Evolutionary conservation across 1,140 invertebrate genomes (phyloP), one percentile per base, ranked within the genome.

Genomic region (Mycetomoellerius zeteki): DNA sequence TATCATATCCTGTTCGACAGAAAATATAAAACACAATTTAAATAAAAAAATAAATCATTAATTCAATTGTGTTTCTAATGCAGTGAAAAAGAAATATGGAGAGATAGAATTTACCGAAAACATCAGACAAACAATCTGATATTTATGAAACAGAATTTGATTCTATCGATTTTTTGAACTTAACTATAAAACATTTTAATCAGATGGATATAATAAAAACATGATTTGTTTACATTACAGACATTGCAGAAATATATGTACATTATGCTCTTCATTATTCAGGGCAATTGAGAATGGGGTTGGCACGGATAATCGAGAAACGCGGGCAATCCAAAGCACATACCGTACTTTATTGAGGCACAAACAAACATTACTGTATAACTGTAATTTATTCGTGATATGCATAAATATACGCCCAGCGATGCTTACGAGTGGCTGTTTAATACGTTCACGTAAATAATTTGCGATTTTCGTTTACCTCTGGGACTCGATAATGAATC

Each of bases 321-420:
- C 77, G 33, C 77, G 47, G 14, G 64, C 62, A 56, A 81, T 81
- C 64, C 64, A 33, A 77, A 80, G 77, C 64, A 43, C 64, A 71
- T 69, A 60, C 30, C 30, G 62, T 71, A 71, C 64, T 81, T 81
- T 81, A 81, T 81, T 71, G 77, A 71, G 77, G 30, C 27, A 71
- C 64, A 69, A 78, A 58, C 75, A 77, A 77, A 81, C 47, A 81
- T 81, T 81, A 71, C 64, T n/a, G 47, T 81, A 71, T 43, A 69
- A 81, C 47, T 71, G 77, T 81, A 81, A 81, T 81, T 81, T 81
- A 81, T 81, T 81, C 64, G 77, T 37, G 77, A 81, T 81, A 81
- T 71, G 77, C 64, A 71, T 81, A 81, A 69, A 80, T 54, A 69
- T 62, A 54, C 21, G 27, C n/a, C 50, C 33, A 21, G 30, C 64